These are phyloP conservation scores for Cyclargus thomasi DNA, from an alignment of 1,140 invertebrate species.

Conservation along the genomic window DNA sequence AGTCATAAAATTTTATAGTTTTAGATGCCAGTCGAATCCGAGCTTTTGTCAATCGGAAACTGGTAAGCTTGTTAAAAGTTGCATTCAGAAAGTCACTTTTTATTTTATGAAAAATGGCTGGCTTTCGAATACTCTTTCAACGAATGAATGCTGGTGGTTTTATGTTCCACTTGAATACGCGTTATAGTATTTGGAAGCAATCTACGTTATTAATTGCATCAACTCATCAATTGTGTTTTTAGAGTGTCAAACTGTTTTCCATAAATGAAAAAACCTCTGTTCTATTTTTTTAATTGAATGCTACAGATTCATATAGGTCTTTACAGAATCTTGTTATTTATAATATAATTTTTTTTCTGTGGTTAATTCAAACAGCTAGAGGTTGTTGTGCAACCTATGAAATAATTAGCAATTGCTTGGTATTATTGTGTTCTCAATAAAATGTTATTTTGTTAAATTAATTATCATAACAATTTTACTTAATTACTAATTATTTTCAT, in stretches of 20 bases:
- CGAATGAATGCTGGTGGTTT: slow-evolving; percentile 10
- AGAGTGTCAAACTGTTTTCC: not conserved
- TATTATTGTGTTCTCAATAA: not conserved
- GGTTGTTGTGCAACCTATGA: not conserved
- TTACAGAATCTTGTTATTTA: too few species aligned
- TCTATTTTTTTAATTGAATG: not conserved
- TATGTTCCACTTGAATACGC: not conserved
- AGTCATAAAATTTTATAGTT: slow-evolving; percentile 12
- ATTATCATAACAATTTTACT: not conserved
- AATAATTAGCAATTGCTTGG: not conserved
- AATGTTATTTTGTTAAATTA: not conserved
- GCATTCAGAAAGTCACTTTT: slow-evolving; percentile 9
- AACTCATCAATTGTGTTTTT: not conserved
- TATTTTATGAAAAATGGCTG: slow-evolving; percentile 12
- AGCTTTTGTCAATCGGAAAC: slow-evolving; percentile 15
- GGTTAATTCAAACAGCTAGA: too few species aligned
- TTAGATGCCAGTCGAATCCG: slow-evolving; percentile 5
- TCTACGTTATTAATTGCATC: not conserved
- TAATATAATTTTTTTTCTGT: too few species aligned
- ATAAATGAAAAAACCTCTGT: not conserved
- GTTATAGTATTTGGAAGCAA: slow-evolving; percentile 5
- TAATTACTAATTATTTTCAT: slow-evolving; percentile 7
- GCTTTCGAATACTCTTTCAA: slow-evolving; percentile 11
- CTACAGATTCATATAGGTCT: too few species aligned
- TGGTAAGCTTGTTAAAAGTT: slow-evolving; percentile 14